These are phyloP conservation scores for Holocentrus rufus DNA, from an alignment of 2,797 vertebrate genomes.

Conservation along the genomic window DNA sequence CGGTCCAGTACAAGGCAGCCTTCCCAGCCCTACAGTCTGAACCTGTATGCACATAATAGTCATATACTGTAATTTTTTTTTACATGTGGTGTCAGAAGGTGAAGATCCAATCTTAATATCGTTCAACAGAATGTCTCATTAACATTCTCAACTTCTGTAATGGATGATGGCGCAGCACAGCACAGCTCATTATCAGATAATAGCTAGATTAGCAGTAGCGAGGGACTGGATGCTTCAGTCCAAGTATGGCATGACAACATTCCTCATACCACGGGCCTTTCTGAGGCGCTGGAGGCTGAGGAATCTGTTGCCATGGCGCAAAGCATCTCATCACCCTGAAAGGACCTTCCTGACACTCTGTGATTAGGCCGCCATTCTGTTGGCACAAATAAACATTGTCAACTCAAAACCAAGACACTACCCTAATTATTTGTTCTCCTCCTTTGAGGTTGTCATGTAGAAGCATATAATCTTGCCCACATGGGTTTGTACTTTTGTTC, in stretches of 20 bases:
- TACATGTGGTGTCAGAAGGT: slow-evolving; percentile 58
- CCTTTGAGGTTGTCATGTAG: slow-evolving; percentile 18
- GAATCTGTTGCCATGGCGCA: slow-evolving; percentile 29
- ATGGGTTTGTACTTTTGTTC: slow-evolving; percentile 1
- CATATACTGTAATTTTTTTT: slow-evolving; percentile 25
- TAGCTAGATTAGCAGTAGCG: slow-evolving; percentile 43
- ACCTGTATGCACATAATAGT: slow-evolving; percentile 23
- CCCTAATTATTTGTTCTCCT: slow-evolving; percentile 10
- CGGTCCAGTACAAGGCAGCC: too few species aligned
- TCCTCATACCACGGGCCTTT: slow-evolving; percentile 3
- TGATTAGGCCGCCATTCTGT: slow-evolving; percentile 44
- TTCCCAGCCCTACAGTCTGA: slow-evolving; percentile 41
- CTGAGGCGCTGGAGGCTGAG: slow-evolving; percentile 8
- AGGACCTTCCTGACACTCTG: slow-evolving; percentile 26
- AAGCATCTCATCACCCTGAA: slow-evolving; percentile 32
- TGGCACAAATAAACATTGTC: slow-evolving; percentile 60
- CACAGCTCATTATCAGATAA: slow-evolving; percentile 57
- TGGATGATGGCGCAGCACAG: slow-evolving; percentile 24
- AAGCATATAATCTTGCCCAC: slow-evolving; percentile 39
- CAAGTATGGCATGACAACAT: slow-evolving; percentile 10
- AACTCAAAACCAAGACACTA: slow-evolving; percentile 36
- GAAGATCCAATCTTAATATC: slow-evolving; percentile 58
- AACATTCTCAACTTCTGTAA: slow-evolving; percentile 53
- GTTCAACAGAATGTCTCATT: slow-evolving; percentile 66
- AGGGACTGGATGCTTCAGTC: slow-evolving; percentile 23